Evolutionary conservation across 2,888 invertebrate species (phyloP).

Genomic region (Baccha elongata): DNA sequence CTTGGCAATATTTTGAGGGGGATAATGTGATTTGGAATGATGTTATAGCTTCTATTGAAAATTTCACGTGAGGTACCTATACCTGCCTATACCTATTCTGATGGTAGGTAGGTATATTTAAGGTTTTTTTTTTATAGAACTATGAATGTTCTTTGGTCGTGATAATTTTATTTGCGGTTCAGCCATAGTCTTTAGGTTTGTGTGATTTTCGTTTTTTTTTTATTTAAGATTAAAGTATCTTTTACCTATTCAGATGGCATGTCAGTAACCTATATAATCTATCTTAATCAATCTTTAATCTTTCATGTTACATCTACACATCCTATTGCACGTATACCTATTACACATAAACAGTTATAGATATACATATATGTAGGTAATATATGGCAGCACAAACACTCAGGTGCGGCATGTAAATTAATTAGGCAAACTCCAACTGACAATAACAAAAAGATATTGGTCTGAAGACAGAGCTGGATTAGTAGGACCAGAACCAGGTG

Average conservation of each 20-base stretch:
- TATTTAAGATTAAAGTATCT: slow-evolving; percentile 7
- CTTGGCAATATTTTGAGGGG: slow-evolving; percentile 20
- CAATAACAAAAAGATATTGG: slow-evolving; percentile 7
- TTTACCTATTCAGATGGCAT: neutral
- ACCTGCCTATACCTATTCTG: no score
- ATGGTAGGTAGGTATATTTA: neutral
- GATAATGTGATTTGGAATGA: slow-evolving; percentile 42
- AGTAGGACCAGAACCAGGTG: no score
- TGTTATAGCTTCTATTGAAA: slow-evolving; percentile 31
- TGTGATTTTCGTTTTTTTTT: neutral
- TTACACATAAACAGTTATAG: no score
- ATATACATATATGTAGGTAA: no score
- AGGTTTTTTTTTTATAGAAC: slow-evolving; percentile 10
- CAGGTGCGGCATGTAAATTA: slow-evolving; percentile 46
- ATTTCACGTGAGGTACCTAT: slow-evolving; percentile 18
- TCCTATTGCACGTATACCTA: no score
- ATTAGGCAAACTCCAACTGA: slow-evolving; percentile 47
- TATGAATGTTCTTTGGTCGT: slow-evolving; percentile 36
- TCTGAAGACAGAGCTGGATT: no score
- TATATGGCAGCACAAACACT: slow-evolving; percentile 9
- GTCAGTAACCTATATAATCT: neutral
- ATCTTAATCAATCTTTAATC: slow-evolving; percentile 30
- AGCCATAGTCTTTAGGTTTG: neutral
- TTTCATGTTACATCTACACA: no score
- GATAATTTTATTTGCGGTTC: slow-evolving; percentile 30